Conservation (phyloP, 2,888 invertebrate species). For the Morpho helenor region DNA sequence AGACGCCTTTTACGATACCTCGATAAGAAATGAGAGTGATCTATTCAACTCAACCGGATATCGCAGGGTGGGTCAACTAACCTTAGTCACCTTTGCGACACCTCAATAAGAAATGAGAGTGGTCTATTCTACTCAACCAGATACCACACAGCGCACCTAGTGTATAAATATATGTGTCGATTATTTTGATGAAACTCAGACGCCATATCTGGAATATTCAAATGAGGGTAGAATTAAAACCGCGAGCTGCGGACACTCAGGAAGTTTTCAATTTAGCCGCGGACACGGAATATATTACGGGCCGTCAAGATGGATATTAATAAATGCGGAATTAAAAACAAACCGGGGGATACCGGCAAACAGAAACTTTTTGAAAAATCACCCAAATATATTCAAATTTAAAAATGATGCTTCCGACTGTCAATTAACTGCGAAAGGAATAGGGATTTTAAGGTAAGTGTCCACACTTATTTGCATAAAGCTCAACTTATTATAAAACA, state of each 20-base stretch:
- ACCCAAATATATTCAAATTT: constrained; percentile 53
- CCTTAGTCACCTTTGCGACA: too few relatives aligned
- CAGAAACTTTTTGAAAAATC: constrained; percentile 55
- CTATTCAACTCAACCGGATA: too few relatives aligned
- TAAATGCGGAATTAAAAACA: constrained; percentile 29
- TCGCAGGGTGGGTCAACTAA: too few relatives aligned
- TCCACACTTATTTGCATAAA: too few relatives aligned
- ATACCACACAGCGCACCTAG: too few relatives aligned
- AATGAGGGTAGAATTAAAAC: constrained; percentile 28
- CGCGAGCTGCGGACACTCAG: constrained; percentile 24
- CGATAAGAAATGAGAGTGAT: too few relatives aligned
- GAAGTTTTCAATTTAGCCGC: constrained; percentile 39
- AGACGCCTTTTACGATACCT: too few relatives aligned
- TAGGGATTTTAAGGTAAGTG: too few relatives aligned
- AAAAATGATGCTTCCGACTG: constrained; percentile 36
- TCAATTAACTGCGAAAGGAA: constrained; percentile 34
- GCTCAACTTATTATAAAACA: too few relatives aligned
- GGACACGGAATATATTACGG: constrained; percentile 36
- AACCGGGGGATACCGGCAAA: constrained; percentile 21
- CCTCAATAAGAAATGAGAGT: too few relatives aligned
- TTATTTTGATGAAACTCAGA: constrained; percentile 7
- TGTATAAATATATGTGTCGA: neutral
- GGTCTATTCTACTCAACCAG: too few relatives aligned
- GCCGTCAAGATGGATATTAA: constrained; percentile 36
- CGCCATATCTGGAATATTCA: constrained; percentile 26